phyloP scores from a whole-genome alignment of 1,140 invertebrate genomes.

The Aphidius gifuensis region DNA sequence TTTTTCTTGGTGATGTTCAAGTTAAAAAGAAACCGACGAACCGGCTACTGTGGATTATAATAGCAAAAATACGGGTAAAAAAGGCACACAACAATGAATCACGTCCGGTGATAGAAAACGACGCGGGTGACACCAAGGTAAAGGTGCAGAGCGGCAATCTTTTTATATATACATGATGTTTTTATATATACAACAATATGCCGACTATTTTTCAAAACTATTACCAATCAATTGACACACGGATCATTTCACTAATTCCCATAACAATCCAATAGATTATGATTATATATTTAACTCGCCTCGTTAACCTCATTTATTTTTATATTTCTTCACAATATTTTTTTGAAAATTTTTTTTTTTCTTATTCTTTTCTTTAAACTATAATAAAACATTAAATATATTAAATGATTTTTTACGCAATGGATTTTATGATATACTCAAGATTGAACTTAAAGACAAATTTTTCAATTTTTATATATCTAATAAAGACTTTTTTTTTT shows the following conservation, averaged over 20 bases:
- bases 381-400: no score
- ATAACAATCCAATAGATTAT: constrained; percentile 57
- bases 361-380: no score
- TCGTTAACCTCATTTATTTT: constrained; percentile 38
- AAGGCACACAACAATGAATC: constrained; percentile 13
- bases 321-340: not conserved
- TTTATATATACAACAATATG: constrained; percentile 1
- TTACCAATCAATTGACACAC: constrained; percentile 53
- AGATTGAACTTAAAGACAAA: no score
- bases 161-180: not conserved
- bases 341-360: no score
- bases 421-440: no score
- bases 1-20: no score
- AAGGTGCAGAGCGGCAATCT: not conserved
- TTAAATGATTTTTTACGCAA: no score
- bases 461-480: no score
- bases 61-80: not conserved
- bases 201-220: constrained; percentile 37
- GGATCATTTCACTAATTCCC: constrained; percentile 55
- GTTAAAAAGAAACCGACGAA: constrained; percentile 18
- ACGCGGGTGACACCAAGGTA: constrained; percentile 20
- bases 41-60: constrained; percentile 20
- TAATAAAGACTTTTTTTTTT: no score
- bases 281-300: constrained; percentile 53
- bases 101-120: constrained; percentile 12